Percentiles rank a stretch among this genome's conserved stretches.
Conservation (phyloP, 2,113 vertebrate species). For the Corythornis vintsioides region DNA sequence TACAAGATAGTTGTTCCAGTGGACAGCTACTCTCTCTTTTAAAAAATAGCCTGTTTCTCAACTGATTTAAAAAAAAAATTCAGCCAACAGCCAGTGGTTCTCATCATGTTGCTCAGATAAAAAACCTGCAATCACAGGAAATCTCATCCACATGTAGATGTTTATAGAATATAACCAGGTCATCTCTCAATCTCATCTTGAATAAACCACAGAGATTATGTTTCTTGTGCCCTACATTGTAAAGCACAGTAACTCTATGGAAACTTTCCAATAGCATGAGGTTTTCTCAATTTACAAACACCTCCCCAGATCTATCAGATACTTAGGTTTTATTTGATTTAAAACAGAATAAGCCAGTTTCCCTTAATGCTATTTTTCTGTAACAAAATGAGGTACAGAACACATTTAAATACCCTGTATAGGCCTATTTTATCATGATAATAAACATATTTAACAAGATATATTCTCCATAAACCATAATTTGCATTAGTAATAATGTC, state of each 20-base stretch:
- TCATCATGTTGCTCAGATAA: not conserved
- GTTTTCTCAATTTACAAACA: not conserved
- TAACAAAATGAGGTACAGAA: not conserved
- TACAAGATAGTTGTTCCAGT: not conserved
- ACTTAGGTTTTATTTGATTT: not conserved
- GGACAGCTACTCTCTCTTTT: not conserved
- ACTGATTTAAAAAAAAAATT: not conserved
- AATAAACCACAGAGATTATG: not conserved
- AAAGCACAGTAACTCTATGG: not conserved
- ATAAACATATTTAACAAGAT: not conserved
- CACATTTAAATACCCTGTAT: not conserved
- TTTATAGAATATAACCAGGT: not conserved
- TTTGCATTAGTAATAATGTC: constrained; percentile 8
- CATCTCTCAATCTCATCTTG: not conserved
- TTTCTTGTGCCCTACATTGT: not conserved
- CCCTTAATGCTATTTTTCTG: not conserved
- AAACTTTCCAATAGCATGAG: not conserved
- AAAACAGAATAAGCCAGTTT: not conserved
- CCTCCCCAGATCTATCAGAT: not conserved
- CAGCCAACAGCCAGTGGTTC: not conserved
- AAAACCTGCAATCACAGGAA: not conserved
- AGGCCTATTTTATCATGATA: not conserved
- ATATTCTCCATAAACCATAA: not conserved
- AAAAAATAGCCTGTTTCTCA: not conserved
- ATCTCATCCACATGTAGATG: not conserved